Percentiles rank a stretch among this genome's conserved stretches.
phyloP scores from a whole-genome alignment of 2,797 vertebrate genomes.

The Myotis vivesi region DNA sequence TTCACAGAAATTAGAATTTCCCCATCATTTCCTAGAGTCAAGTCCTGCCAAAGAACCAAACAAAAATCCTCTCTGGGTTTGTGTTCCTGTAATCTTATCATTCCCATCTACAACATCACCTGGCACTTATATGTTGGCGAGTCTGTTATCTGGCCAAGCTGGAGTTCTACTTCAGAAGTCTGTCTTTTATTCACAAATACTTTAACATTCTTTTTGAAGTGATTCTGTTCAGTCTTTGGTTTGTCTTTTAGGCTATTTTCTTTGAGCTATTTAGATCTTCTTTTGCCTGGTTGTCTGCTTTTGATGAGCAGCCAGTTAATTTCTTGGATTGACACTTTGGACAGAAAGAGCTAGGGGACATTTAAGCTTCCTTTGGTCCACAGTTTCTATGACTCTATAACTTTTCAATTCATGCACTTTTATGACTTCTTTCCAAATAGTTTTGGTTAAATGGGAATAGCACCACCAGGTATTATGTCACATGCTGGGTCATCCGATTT shows the following conservation, averaged over 20 bases:
- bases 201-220: background rate
- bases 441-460: background rate
- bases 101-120: background rate
- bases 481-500: background rate
- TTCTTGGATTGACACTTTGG: slow-evolving; percentile 2
- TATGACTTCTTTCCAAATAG: background rate
- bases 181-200: background rate
- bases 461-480: background rate
- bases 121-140: background rate
- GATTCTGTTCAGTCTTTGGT: background rate
- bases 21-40: slow-evolving; percentile 56
- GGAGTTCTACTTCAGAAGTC: background rate
- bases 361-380: background rate
- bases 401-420: background rate
- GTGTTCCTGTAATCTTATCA: background rate
- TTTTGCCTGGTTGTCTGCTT: background rate
- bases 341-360: background rate
- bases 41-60: slow-evolving; percentile 52
- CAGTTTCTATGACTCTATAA: slow-evolving; percentile 21
- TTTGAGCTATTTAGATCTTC: background rate
- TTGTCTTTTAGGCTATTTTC: background rate
- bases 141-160: background rate
- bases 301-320: background rate
- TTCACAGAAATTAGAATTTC: slow-evolving; percentile 72
- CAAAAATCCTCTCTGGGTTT: slow-evolving; percentile 2